phyloP scores from a whole-genome alignment of 2,888 invertebrate genomes.

The Leptothorax acervorum region DNA sequence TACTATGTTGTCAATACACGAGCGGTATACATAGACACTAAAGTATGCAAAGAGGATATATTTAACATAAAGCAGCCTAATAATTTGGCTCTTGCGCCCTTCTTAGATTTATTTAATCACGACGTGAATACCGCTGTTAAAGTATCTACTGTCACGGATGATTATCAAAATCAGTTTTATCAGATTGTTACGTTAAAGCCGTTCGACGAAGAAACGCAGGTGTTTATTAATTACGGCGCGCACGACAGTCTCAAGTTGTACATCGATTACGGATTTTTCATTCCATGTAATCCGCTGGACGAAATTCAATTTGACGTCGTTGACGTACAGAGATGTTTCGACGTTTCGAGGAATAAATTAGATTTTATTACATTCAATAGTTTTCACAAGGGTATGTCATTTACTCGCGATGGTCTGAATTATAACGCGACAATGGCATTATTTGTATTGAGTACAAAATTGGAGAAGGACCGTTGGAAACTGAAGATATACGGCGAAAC shows the following conservation, averaged over 20 bases:
- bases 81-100: constrained; percentile 92
- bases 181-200: constrained; percentile 86
- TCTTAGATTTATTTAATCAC: constrained; percentile 96
- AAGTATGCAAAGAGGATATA: constrained; percentile 57
- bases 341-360: constrained; percentile 85
- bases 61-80: constrained; percentile 76
- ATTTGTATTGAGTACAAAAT: constrained; percentile 75
- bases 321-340: constrained; percentile 86
- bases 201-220: constrained; percentile 90
- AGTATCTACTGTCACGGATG: constrained; percentile 83
- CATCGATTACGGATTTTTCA: constrained; percentile 94
- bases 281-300: constrained; percentile 90
- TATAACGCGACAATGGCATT: constrained; percentile 87
- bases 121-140: constrained; percentile 88
- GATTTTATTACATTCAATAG: constrained; percentile 89
- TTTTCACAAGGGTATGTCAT: constrained; percentile 88
- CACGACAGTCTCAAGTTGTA: constrained; percentile 93
- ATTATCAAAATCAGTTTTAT: constrained; percentile 85
- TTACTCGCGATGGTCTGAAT: constrained; percentile 88
- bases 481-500: constrained; percentile 77
- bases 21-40: constrained; percentile 91
- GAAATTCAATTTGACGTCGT: constrained; percentile 88
- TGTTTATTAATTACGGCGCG: constrained; percentile 95
- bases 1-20: constrained; percentile 95
- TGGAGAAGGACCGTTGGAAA: constrained; percentile 71